Base-by-base conservation (phyloP, 2,888 invertebrate genomes). In the Hirtodrosophila cameraria region DNA sequence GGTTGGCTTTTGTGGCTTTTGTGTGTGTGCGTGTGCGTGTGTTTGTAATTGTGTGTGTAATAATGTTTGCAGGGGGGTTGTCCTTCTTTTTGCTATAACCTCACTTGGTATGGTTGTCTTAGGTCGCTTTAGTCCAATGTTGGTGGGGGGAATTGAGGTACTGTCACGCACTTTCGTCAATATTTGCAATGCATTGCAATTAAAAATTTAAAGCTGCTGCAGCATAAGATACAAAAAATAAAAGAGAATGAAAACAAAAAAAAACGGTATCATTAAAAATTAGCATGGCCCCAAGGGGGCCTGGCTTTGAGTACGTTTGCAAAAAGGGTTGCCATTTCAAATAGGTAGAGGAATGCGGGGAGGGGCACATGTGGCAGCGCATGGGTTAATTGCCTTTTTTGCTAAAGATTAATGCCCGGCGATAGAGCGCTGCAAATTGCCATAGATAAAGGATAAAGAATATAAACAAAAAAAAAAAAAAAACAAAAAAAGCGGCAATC, bases 111-210 rank as follows among this genome's bases (percentile, higher is more conserved):
- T 11, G 38, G 27, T 48, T 50, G 48, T 57, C 63, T 58, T 49
- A 60, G 70, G 71, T 66, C 66, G 45, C 30, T 30, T 15, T 16
- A 15, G 2, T 0, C 7, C 5, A 28, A 0, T 4, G 11, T 4
- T 1, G 2, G 1, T 3, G 5, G n/a, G 25, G 20, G 27, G 23
- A n/a, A 30, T 6, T 28, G 7, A 20, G 36, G 25, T 12, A 45
- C n/a, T n/a, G 33, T 41, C 50, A 81, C 78, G 79, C 79, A 80
- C 82, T 78, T 70, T 64, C 25, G 73, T 75, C 69, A 82, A 80
- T 78, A 80, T 80, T 80, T 78, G 68, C 69, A 27, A 43, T 64
- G 65, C 75, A 54, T 62, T 66, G 73, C 71, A 79, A 81, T 79
- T 81, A 75, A 69, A 75, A 81, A 63, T 65, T 73, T 62, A 65